phyloP scores from a whole-genome alignment of 2,113 vertebrate genomes.

The Electrona antarctica region DNA sequence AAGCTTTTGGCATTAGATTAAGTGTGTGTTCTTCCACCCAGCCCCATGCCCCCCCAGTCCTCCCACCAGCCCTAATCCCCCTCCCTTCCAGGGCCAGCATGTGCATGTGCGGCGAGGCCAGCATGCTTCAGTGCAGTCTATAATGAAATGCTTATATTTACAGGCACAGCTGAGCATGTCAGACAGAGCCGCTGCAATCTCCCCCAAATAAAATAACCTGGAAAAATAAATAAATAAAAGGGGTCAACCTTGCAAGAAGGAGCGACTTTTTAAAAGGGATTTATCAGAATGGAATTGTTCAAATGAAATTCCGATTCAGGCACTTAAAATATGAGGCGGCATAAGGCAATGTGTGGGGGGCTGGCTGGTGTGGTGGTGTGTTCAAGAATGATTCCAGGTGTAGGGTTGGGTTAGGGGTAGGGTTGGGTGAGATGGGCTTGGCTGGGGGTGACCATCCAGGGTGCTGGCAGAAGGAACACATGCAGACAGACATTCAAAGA shows the following conservation, averaged over 20 bases:
- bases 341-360: conserved; percentile 76
- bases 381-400: not conserved
- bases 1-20: conserved; percentile 83
- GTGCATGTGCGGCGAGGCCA: conserved; percentile 84
- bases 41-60: conserved; percentile 58
- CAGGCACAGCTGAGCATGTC: conserved; percentile 95
- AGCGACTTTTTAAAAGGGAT: conserved; percentile 93
- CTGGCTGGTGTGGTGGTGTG: conserved; percentile 34
- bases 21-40: conserved; percentile 80
- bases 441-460: conserved; percentile 45
- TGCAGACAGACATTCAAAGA: conserved; percentile 34
- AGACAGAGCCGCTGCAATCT: conserved; percentile 93
- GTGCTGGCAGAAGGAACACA: conserved; percentile 46
- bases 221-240: conserved; percentile 87
- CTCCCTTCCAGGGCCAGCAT: conserved; percentile 66
- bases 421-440: conserved; percentile 30
- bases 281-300: conserved; percentile 96
- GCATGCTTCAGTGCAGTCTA: conserved; percentile 95
- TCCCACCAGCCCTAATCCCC: conserved; percentile 65
- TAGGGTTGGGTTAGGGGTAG: conserved; percentile 19
- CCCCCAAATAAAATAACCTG: conserved; percentile 85
- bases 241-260: conserved; percentile 84
- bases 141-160: conserved; percentile 99
- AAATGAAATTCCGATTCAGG: conserved; percentile 95
- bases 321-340: conserved; percentile 94